These are phyloP conservation scores for Zosterops borbonicus DNA, from an alignment of 2,113 vertebrate genomes.

Conservation along the genomic window DNA sequence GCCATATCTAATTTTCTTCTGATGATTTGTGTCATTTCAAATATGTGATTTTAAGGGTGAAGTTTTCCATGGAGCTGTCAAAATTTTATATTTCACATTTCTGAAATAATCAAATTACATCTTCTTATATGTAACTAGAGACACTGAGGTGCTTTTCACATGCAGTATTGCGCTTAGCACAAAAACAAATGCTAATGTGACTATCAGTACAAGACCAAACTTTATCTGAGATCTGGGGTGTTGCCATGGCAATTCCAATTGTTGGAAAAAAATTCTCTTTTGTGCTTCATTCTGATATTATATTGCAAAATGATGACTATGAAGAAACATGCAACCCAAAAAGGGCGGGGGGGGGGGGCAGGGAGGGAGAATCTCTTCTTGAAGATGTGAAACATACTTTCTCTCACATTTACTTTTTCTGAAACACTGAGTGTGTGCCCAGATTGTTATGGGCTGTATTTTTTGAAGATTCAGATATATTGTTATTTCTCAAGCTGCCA, in stretches of 20 bases:
- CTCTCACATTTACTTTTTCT: conserved; percentile 39
- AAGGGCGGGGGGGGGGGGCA: neutral
- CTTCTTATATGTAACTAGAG: conserved; percentile 50
- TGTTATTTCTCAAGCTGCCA: conserved; percentile 12
- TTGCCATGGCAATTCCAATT: conserved; percentile 80
- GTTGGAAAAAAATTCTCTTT: conserved; percentile 66
- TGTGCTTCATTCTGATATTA: conserved; percentile 71
- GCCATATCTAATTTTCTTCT: neutral
- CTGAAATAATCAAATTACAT: conserved; percentile 66
- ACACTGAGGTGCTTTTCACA: conserved; percentile 69
- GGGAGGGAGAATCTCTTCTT: neutral
- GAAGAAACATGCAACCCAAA: conserved; percentile 43
- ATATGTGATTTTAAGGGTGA: conserved; percentile 16
- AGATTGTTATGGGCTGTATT: neutral
- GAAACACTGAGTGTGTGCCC: neutral
- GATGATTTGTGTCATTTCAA: neutral
- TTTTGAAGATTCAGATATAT: conserved; percentile 28
- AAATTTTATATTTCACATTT: conserved; percentile 49
- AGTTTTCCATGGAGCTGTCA: conserved; percentile 20
- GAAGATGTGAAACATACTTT: conserved; percentile 3
- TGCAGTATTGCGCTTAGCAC: conserved; percentile 52
- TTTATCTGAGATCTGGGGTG: conserved; percentile 77
- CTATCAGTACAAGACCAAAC: conserved; percentile 75
- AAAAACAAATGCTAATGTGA: conserved; percentile 73
- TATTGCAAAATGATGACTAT: conserved; percentile 68